Base-by-base conservation (phyloP, 2,888 invertebrate genomes). In the Antheraea yamamai region DNA sequence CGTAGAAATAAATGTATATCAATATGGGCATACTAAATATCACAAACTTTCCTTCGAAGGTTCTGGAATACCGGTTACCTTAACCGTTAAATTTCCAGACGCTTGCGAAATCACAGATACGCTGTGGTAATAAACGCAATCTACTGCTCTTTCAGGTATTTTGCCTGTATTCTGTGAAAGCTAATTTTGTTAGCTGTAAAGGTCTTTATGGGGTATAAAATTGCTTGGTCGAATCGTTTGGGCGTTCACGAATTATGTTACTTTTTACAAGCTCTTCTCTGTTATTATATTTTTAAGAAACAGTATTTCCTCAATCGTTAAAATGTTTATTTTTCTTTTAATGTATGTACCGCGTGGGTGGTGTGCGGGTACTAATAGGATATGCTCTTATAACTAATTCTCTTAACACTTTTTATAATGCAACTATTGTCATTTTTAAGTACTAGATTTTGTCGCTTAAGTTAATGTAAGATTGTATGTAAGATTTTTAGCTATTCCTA, bases 171-270 rank as follows among this genome's bases (percentile, higher is more conserved):
- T 20, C 35, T 70, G 35, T 12, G 26, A 70, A 70, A 70, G 68
- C 68, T 70, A 70, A 70, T 70, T 70, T 70, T 39, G 68, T 70
- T 70, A 70, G 39, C 68, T 39, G 20, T 70, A 70, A 70, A 70
- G 68, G 12, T 35, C 68, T 70, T 70, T 70, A 70, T 70, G 16
- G 68, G 39, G 39, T 39, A 70, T 70, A 70, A 70, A 70, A 70
- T 70, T 70, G 18, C 39, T 35, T 70, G 68, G 66, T n/a, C 12
- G 66, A 14, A 66, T 30, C 66, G 66, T 66, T 66, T 70, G 20
- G 68, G 68, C 68, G 35, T 70, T 39, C 68, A 70, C 35, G 35
- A 70, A 70, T 70, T 35, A 39, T 18, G 39, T 39, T 70, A 39
- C 23, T 39, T 39, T 66, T 70, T 70, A 70, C 68, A 70, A 39